Base-by-base conservation (phyloP, 2,797 vertebrate species). In the Poeciliopsis gracilis region DNA sequence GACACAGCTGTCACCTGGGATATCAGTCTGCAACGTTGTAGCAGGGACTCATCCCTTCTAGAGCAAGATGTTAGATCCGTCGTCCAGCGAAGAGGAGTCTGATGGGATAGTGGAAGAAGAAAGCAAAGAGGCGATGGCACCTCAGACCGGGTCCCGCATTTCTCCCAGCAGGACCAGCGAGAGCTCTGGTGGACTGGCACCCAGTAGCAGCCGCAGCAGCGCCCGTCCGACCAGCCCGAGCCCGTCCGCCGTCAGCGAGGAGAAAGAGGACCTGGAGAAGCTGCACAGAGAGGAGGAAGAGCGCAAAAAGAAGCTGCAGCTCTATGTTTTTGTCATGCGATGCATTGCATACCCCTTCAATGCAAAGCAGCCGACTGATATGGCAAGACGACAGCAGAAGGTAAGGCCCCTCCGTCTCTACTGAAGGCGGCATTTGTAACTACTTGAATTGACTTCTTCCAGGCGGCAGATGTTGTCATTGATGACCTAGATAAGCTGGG, bases 361-460 rank as follows among this genome's bases (percentile, higher is more conserved):
- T 78, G 98, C 98, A 89, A 99, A 99, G 90, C 98, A 99, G 93
- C 98, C 98, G 90, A 99, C 98, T 77, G 98, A 99, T 89, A 99
- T 99, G 98, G 98, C 98, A 87, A 94, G 98, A 93, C 96, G 98
- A 94, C 98, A 99, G 94, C 97, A 98, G 93, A 99, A 99, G 98
- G 98, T 99, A 97, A 94, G 94, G 81, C 85, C 77, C 41, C 20
- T 9, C 77, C 59, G 61, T 80, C 75, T 74, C 80, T 86, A 86
- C 82, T 28, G 89, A 84, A 87, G 81, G 77, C 85, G 81, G 78
- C 49, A 86, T 88, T 90, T 81, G 87, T 84, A 83, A 88, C 74
- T 88, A 89, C 90, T 87, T 81, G 89, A 91, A 88, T 84, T 55
- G 78, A 88, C 81, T 85, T 49, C 84, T 81, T 88, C 88, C 90